Percentiles rank a stretch among this genome's conserved stretches.
Evolutionary conservation across 2,888 invertebrate species (phyloP).

Genomic region (Crocallis elinguaria): DNA sequence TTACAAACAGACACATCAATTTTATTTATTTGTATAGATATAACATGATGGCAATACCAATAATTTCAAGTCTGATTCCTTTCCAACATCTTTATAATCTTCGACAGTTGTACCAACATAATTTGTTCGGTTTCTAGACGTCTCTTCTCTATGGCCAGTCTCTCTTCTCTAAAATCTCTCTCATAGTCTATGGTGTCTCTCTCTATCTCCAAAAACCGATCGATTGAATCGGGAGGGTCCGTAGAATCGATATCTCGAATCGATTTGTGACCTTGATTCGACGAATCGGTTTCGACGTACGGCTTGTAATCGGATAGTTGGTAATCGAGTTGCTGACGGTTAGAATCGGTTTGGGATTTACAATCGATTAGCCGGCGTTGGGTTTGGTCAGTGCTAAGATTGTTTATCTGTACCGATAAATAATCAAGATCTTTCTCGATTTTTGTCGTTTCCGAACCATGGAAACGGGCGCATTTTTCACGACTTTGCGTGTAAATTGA

Average conservation of each 20-base stretch:
- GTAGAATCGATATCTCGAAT: slow-evolving; percentile 25
- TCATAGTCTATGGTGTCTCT: slow-evolving; percentile 38
- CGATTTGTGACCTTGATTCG: slow-evolving; percentile 22
- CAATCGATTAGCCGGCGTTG: slow-evolving; percentile 5
- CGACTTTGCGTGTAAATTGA: background rate
- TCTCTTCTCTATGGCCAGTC: slow-evolving; percentile 40
- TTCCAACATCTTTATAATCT: slow-evolving; percentile 65
- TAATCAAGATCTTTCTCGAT: slow-evolving; percentile 12
- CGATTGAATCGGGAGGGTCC: slow-evolving; percentile 28
- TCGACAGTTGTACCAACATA: slow-evolving; percentile 60
- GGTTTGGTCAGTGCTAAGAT: slow-evolving; percentile 4
- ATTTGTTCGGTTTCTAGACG: slow-evolving; percentile 53
- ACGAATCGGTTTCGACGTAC: slow-evolving; percentile 11
- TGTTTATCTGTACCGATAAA: slow-evolving; percentile 1
- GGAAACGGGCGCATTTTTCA: background rate
- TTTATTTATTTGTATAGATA: too few relatives aligned
- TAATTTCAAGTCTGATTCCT: slow-evolving; percentile 54
- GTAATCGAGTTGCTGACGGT: slow-evolving; percentile 20
- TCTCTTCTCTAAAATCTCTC: slow-evolving; percentile 39
- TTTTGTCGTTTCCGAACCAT: background rate
- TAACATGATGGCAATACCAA: slow-evolving; percentile 21
- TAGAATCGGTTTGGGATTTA: slow-evolving; percentile 8
- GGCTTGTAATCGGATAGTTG: slow-evolving; percentile 16
- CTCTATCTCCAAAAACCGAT: slow-evolving; percentile 40
- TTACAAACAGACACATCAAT: too few relatives aligned